Conservation (phyloP, 2,113 vertebrate species). For the Myotis davidii region DNA sequence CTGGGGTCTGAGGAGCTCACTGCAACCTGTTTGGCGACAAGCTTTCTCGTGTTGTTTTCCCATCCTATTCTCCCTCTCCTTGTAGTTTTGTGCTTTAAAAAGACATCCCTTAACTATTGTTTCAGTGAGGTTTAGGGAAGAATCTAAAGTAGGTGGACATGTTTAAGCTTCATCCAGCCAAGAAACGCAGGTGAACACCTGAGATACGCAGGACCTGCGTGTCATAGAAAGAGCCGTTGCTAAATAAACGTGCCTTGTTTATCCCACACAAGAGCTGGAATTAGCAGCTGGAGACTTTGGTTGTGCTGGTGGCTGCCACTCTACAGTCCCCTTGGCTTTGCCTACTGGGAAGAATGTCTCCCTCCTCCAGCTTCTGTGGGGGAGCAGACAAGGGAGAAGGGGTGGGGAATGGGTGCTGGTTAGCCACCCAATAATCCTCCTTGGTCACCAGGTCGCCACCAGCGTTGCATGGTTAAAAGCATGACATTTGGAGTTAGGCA, state of each 20-base stretch:
- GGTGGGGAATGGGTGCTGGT: not conserved
- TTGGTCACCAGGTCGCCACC: not conserved
- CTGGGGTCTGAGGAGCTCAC: not conserved
- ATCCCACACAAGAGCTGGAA: not conserved
- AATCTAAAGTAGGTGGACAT: not conserved
- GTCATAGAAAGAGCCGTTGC: not conserved
- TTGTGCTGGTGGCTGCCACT: not conserved
- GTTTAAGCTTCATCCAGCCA: not conserved
- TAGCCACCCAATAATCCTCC: rapidly evolving
- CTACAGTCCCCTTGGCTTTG: not conserved
- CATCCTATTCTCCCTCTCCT: not conserved
- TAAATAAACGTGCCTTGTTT: not conserved
- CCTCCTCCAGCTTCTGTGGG: not conserved
- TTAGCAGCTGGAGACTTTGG: too few relatives aligned
- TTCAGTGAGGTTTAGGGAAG: not conserved
- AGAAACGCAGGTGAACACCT: not conserved
- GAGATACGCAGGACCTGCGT: not conserved
- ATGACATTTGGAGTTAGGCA: not conserved
- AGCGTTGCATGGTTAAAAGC: not conserved
- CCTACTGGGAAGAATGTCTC: not conserved
- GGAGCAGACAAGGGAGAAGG: not conserved
- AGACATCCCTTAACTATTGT: not conserved
- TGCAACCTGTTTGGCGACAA: not conserved
- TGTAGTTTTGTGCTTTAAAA: not conserved
- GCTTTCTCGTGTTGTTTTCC: not conserved